phyloP scores from a whole-genome alignment of 2,113 vertebrate genomes.

The Cynocephalus volans region DNA sequence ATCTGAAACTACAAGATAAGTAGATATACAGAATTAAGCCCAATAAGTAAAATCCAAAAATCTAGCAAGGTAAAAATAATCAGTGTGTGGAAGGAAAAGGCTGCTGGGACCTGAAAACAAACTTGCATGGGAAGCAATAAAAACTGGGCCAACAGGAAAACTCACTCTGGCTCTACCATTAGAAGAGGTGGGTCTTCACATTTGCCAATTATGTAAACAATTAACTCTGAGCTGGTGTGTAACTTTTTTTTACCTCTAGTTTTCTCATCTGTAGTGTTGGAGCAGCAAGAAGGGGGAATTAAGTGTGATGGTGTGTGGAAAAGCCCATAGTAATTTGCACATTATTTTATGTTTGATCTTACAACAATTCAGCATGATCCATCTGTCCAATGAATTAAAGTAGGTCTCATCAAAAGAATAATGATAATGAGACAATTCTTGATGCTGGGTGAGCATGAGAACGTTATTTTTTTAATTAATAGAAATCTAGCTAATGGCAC shows the following conservation, averaged over 20 bases:
- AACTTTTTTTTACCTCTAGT: background rate
- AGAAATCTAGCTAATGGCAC: slow-evolving; percentile 33
- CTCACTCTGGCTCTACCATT: accelerated
- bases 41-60: slow-evolving; percentile 5
- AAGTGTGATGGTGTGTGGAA: background rate
- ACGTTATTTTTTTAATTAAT: slow-evolving; percentile 61
- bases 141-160: background rate
- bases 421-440: background rate
- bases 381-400: slow-evolving; percentile 22
- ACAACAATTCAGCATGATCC: background rate
- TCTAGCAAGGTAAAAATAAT: background rate
- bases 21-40: background rate
- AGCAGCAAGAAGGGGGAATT: background rate
- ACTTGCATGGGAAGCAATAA: background rate
- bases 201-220: background rate
- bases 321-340: background rate
- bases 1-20: background rate
- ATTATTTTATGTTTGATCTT: background rate
- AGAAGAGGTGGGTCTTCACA: background rate
- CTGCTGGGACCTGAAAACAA: background rate
- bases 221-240: background rate
- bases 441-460: slow-evolving; percentile 24
- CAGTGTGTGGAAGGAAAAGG: background rate
- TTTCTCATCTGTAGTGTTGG: slow-evolving; percentile 14
- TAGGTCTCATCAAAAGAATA: slow-evolving; percentile 8